These are phyloP conservation scores for Panulirus ornatus DNA, from an alignment of 1,140 invertebrate species.

Conservation along the genomic window DNA sequence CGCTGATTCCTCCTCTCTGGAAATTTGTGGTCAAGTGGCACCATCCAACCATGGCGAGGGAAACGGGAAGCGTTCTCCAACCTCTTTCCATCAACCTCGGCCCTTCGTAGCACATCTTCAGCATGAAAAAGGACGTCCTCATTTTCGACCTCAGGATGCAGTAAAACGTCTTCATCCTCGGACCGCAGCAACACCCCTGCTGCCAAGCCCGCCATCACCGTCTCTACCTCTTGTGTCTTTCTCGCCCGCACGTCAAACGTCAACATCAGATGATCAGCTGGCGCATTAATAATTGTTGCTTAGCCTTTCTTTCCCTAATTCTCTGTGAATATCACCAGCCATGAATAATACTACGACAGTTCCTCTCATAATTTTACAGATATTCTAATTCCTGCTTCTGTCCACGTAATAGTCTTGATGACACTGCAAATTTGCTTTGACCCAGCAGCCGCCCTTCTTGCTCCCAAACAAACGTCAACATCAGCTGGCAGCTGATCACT, in stretches of 20 bases:
- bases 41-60: constrained; percentile 82
- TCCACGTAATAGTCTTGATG: no score
- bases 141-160: neutral
- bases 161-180: neutral
- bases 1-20: constrained; percentile 86
- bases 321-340: no score
- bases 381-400: no score
- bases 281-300: neutral
- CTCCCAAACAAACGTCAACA: no score
- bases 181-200: neutral
- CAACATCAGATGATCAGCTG: neutral
- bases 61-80: constrained; percentile 60
- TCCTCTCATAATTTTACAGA: no score
- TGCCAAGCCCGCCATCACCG: neutral
- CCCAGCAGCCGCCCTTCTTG: no score
- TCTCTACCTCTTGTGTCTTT: neutral
- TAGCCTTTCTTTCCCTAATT: neutral
- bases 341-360: no score
- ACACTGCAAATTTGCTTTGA: no score
- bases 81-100: neutral
- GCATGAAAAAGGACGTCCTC: neutral
- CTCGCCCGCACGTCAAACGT: neutral
- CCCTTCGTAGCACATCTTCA: neutral
- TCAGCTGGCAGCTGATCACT: no score
- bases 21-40: constrained; percentile 87